These are phyloP conservation scores for Candoia aspera DNA, from an alignment of 2,113 vertebrate genomes.

Conservation along the genomic window DNA sequence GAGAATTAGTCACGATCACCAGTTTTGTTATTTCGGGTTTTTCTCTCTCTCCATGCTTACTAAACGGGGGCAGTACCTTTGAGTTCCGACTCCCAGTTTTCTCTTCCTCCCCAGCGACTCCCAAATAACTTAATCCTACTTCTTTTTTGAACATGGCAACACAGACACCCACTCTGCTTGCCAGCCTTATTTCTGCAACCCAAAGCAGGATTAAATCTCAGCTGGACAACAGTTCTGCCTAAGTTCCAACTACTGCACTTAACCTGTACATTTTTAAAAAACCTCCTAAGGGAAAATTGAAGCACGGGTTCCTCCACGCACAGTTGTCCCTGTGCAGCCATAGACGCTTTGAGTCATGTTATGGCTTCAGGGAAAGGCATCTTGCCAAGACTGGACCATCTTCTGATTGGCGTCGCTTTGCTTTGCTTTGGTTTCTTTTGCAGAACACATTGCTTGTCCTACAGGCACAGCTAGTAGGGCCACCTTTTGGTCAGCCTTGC, in stretches of 20 bases:
- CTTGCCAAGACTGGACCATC: not conserved
- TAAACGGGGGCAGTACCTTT: not conserved
- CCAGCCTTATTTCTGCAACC: not conserved
- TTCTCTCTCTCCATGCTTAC: not conserved
- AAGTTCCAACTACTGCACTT: not conserved
- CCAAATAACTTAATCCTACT: not conserved
- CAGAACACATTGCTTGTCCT: conserved; percentile 7
- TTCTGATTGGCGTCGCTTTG: not conserved
- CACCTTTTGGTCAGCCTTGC: not conserved
- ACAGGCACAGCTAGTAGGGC: not conserved
- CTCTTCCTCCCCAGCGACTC: not conserved
- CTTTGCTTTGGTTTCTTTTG: not conserved
- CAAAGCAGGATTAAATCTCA: not conserved
- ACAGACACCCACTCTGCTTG: too few species aligned
- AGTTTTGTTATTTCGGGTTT: not conserved
- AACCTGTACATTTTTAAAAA: not conserved
- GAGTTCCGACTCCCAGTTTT: not conserved
- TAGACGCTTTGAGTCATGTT: not conserved
- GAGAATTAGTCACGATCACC: not conserved
- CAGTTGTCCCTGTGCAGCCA: too few species aligned
- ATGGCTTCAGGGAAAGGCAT: not conserved
- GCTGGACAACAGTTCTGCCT: not conserved
- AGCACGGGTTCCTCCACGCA: not conserved
- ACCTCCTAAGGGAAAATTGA: not conserved
- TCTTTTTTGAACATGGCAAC: not conserved